Percentiles rank a stretch among this genome's conserved stretches.
Conservation (phyloP, 2,888 invertebrate genomes). For the Alsophila aescularia region DNA sequence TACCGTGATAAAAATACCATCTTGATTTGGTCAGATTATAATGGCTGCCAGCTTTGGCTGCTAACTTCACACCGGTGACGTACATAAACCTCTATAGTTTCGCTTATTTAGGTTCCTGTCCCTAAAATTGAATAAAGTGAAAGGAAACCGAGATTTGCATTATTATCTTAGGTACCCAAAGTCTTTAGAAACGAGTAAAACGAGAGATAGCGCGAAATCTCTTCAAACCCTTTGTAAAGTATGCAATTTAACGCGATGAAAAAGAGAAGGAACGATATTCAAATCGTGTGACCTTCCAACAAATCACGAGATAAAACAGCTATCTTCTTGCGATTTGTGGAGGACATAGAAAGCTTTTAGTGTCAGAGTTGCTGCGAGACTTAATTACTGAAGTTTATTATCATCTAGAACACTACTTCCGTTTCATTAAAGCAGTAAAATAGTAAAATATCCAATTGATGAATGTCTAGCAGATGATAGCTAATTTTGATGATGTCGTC, state of each 20-base stretch:
- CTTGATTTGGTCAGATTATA: no score
- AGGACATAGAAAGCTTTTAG: slow-evolving; percentile 12
- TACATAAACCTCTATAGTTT: no score
- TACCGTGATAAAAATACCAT: no score
- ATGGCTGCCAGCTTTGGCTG: no score
- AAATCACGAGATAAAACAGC: slow-evolving; percentile 46
- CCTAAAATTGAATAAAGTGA: neutral
- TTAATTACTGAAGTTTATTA: neutral
- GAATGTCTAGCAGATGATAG: no score
- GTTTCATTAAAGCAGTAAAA: no score
- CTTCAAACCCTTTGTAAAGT: slow-evolving; percentile 23
- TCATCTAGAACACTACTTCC: neutral
- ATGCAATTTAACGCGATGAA: slow-evolving; percentile 43
- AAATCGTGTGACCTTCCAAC: slow-evolving; percentile 41
- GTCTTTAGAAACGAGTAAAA: neutral
- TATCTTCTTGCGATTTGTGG: slow-evolving; percentile 38
- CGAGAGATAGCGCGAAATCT: neutral
- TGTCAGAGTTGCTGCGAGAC: no score
- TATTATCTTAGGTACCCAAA: neutral
- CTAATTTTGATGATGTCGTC: no score
- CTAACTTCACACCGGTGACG: no score
- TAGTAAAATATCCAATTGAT: no score
- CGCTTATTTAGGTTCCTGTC: neutral
- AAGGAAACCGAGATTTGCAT: neutral
- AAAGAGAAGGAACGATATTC: slow-evolving; percentile 39